Base-by-base conservation (phyloP, 2,113 vertebrate species). In the Pelecanus crispus region DNA sequence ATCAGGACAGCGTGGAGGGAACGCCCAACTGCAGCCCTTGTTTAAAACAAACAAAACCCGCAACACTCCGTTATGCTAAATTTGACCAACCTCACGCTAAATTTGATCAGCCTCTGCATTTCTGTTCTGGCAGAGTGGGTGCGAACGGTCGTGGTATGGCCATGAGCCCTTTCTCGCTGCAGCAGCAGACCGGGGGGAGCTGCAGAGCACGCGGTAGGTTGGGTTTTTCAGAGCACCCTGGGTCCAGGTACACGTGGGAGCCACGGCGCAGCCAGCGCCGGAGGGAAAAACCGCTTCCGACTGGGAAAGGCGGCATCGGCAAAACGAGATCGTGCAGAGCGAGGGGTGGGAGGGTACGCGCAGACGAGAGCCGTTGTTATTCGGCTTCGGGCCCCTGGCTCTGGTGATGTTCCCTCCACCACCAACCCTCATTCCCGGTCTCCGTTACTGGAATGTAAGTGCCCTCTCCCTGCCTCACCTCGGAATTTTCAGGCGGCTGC, bases 321-420 rank as follows among this genome's bases (percentile, higher is more conserved):
- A 10, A 59, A 75, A 50, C 8, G 4, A 34, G 40, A 31, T 0
- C 7, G 40, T 19, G 68, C 7, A 40, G 31, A 34, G 6, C 0
- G 0, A 28, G 6, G 47, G 47, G 16, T 0, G 22, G 58, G 45
- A 52, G 19, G 7, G 17, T 1, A 15, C 1, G 2, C 2, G 17
- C n/a, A 67, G 24, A 11, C 4, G 10, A 82, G 21, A 90, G n/a
- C 44, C 13, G 4, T 1, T 25, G 7, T 4, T 53, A 44, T 6
- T 19, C 4, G 5, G 28, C 49, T 81, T 72, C 55, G 19, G 29
- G 71, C 8, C 21, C 19, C n/a, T n/a, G 36, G 11, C 28, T 42
- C 34, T 40, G 29, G 29, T 10, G 26, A 11, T 1, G 1, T 6
- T 81, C 26, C 55, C 17, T 21, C 58, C 26, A 38, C n/a, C 45